Evolutionary conservation across 2,888 invertebrate genomes (phyloP).

Genomic region (Parnassius smintheus): DNA sequence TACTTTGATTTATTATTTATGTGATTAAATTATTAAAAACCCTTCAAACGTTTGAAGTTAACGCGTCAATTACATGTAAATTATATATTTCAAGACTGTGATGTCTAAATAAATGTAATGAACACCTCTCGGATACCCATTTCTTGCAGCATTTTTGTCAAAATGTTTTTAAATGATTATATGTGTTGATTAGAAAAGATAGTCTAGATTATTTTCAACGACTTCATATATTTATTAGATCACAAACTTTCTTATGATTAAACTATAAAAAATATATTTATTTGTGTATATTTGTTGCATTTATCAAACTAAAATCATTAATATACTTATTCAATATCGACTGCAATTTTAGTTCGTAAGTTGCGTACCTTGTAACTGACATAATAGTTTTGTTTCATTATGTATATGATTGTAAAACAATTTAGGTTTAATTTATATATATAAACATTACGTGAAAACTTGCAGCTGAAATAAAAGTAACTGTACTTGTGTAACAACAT

Average conservation of each 20-base stretch:
- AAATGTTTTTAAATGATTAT: background rate
- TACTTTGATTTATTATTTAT: background rate
- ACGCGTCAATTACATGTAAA: conserved; percentile 15
- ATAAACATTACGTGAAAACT: background rate
- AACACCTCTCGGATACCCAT: conserved; percentile 1
- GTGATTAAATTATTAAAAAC: background rate
- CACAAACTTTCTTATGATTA: conserved; percentile 3
- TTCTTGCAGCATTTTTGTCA: background rate
- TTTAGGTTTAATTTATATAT: too few relatives aligned
- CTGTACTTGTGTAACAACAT: background rate
- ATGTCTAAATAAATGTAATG: too few relatives aligned
- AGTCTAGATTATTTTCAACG: background rate
- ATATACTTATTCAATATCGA: conserved; percentile 8
- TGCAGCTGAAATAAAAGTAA: conserved; percentile 1
- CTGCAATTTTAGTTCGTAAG: conserved; percentile 20
- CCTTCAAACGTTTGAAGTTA: conserved; percentile 5
- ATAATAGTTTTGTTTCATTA: conserved; percentile 5
- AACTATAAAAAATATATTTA: conserved; percentile 32
- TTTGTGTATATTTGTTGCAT: conserved; percentile 74
- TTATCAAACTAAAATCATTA: conserved; percentile 48
- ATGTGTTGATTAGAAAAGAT: background rate
- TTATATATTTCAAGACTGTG: background rate
- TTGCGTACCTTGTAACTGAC: conserved; percentile 5
- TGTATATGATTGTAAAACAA: background rate
- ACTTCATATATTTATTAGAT: conserved; percentile 1